A percentile compares a stretch with the other conserved stretches of the same genome.
Evolutionary conservation across 2,113 vertebrate species (phyloP).

Genomic region (Gobio gobio): DNA sequence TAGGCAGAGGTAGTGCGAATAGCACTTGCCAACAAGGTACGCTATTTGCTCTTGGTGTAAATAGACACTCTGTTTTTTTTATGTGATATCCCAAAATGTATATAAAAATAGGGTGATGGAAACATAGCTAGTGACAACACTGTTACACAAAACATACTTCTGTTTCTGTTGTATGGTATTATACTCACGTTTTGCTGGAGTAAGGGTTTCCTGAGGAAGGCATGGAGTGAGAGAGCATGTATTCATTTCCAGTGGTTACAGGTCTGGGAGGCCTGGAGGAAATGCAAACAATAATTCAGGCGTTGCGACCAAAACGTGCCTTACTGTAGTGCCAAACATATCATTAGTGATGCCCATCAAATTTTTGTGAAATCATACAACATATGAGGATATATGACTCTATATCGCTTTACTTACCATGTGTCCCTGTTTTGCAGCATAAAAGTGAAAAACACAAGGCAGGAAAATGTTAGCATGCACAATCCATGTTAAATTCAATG

Average conservation of each 20-base stretch:
- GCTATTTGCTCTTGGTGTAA: too few relatives aligned
- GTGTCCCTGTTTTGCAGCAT: slow-evolving; percentile 52
- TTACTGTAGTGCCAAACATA: background rate
- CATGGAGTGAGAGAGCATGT: slow-evolving; percentile 93
- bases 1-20: too few relatives aligned
- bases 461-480: slow-evolving; percentile 18
- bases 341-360: background rate
- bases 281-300: slow-evolving; percentile 43
- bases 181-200: slow-evolving; percentile 94
- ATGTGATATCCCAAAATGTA: too few relatives aligned
- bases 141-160: background rate
- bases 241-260: slow-evolving; percentile 91
- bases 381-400: background rate
- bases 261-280: slow-evolving; percentile 92
- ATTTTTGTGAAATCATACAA: background rate
- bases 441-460: background rate
- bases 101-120: too few relatives aligned
- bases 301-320: background rate
- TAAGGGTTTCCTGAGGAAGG: slow-evolving; percentile 96
- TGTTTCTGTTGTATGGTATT: background rate
- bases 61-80: too few relatives aligned
- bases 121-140: too few relatives aligned
- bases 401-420: slow-evolving; percentile 50
- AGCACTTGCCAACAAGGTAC: too few relatives aligned
- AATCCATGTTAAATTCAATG: background rate